A percentile compares a stretch with the other conserved stretches of the same genome.
phyloP scores from a whole-genome alignment of 2,113 vertebrate genomes.

The Apteryx mantelli region DNA sequence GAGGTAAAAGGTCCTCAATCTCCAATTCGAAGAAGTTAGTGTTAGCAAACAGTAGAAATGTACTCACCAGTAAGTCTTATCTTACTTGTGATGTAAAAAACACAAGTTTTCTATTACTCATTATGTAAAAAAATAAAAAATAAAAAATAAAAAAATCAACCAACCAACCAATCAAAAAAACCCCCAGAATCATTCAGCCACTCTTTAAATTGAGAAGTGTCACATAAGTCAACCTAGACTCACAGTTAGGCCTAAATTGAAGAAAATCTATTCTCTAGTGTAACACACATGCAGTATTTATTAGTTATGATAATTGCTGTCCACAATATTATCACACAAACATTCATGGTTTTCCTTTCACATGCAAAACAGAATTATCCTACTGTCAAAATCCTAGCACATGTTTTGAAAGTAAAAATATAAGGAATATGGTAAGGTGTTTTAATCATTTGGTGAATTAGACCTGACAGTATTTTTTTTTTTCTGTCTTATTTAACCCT shows the following conservation, averaged over 20 bases:
- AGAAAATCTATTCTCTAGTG: neutral
- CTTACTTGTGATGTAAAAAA: too few relatives aligned
- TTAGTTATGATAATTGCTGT: neutral
- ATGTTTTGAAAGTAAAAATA: neutral
- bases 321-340: too few relatives aligned
- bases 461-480: neutral
- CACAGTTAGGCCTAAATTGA: neutral
- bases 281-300: neutral
- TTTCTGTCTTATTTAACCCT: neutral
- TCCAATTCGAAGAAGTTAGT: neutral
- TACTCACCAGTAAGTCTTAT: neutral
- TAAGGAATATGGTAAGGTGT: neutral
- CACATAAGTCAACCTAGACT: neutral
- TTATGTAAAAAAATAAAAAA: too few relatives aligned
- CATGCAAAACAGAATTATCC: neutral
- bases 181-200: too few relatives aligned
- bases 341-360: neutral
- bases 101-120: too few relatives aligned
- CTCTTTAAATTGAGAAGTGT: neutral
- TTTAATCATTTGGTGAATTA: neutral
- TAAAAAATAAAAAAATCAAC: too few relatives aligned
- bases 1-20: neutral
- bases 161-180: too few relatives aligned
- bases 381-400: too few relatives aligned
- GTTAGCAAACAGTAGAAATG: neutral